Evolutionary conservation across 2,888 invertebrate genomes (phyloP), one percentile per base, ranked within the genome.

Genomic region (Ophion ventricosus): DNA sequence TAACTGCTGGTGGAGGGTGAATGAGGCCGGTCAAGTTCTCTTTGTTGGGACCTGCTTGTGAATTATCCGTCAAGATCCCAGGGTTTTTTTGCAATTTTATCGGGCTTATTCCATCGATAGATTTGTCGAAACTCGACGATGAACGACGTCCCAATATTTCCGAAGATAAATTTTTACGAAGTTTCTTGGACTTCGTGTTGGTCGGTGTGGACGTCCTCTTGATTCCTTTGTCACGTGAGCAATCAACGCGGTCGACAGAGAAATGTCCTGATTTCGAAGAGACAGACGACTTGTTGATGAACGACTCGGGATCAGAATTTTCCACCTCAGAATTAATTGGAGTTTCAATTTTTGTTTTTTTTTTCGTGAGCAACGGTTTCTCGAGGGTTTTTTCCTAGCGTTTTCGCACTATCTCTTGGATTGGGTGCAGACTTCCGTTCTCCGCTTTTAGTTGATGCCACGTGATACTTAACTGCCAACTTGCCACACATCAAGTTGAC

Each of bases 1-100:
- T 23, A 59, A 23, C 59, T 59, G 1, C 29, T 63, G 63, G 35
- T 63, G 11, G 26, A 63, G 35, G 63, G 29, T 63, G 63, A 63
- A 29, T 63, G 63, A 29, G 63, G 63, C 63, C 63, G 29, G 63
- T 63, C 63, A 26, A 63, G 26, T 63, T 63, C 29, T 63, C 63
- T 63, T 63, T 17, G 26, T 29, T 11, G 29, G 29, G 59, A 0
- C 59, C 59, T 23, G 59, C 59, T 59, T 59, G 25, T 59, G 11
- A 59, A 59, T 2, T 23, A 59, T 59, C 59, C 20, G 59, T 59
- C 20, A 23, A 59, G 59, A 59, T 56, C 56, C n/a, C 56, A n/a
- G 1, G n/a, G 56, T 56, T 56, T 56, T 56, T 56, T n/a, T n/a
- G 7, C 0, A 14, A 56, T 14, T 56, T 17, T 56, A 17, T 56